These are phyloP conservation scores for Enteromius afrohamiltoni DNA, from an alignment of 2,797 vertebrate species.

Conservation along the genomic window DNA sequence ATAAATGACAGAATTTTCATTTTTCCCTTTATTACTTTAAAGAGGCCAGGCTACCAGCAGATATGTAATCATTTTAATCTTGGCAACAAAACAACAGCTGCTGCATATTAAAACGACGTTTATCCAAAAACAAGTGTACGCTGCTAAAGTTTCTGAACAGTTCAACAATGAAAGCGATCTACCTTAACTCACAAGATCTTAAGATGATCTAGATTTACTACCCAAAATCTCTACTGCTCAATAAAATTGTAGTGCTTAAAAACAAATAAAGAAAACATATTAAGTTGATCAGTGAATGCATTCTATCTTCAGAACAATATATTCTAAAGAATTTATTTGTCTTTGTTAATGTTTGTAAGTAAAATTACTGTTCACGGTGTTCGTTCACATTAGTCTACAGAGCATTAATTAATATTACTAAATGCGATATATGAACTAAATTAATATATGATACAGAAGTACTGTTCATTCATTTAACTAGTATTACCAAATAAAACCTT, in stretches of 20 bases:
- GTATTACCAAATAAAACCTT: neutral
- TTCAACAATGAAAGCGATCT: neutral
- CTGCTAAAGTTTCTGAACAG: slow-evolving; percentile 1
- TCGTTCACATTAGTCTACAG: neutral
- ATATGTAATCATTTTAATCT: slow-evolving; percentile 14
- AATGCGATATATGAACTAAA: too few species aligned
- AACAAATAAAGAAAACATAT: slow-evolving; percentile 16
- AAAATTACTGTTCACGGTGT: neutral
- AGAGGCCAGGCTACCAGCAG: slow-evolving; percentile 12
- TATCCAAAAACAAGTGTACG: neutral
- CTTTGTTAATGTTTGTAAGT: neutral
- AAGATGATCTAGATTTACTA: neutral
- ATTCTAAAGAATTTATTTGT: too few species aligned
- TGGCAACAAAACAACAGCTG: slow-evolving; percentile 35
- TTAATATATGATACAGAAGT: neutral
- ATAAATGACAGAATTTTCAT: neutral
- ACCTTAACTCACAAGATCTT: neutral
- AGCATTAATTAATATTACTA: neutral
- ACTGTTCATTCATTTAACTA: neutral
- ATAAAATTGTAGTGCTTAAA: neutral
- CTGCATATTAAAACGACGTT: slow-evolving; percentile 27
- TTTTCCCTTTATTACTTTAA: slow-evolving; percentile 10
- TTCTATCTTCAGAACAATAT: too few species aligned
- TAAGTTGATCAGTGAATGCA: too few species aligned
- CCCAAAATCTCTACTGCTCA: neutral